Base-by-base conservation (phyloP, 2,888 invertebrate genomes). In the Acanthopleura granulata region DNA sequence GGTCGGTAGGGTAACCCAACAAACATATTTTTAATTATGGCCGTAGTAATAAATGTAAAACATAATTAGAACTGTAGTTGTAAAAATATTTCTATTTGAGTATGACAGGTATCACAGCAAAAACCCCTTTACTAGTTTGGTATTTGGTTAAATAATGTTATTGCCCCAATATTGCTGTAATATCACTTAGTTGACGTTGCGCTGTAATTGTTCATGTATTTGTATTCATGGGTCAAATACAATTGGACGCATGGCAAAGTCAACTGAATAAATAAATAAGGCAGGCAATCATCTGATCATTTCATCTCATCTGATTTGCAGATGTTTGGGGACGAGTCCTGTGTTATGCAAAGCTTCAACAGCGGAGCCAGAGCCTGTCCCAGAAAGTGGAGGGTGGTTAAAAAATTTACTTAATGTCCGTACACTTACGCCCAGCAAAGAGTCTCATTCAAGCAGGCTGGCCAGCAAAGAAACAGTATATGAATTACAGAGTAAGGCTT, bases 401-500 rank as follows among this genome's bases (percentile, higher is more conserved):
- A 95, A 95, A 82, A 97, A 96, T 91, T 91, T 97, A 80, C 92
- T 97, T 85, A 81, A 84, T 74, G 97, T 97, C 66, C 93, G 97
- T 79, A 95, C 95, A 90, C 96, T 97, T 88, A 97, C 97, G 89
- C 96, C 97, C 9, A 96, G 97, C 0, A 97, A 97, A 91, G 97
- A 97, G 90, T 95, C 98, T 3, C 99, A 99, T 91, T 98, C 98
- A 87, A 94, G 97, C 80, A 96, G 98, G 94, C 93, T 99, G 72
- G 97, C 98, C 86, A 97, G 97, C 91, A 98, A 98, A 91, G 98
- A 98, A 91, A 94, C 95, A 76, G 95, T 99, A 86, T 99, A 97
- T 91, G 97, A 98, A 80, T 93, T 99, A 77, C 96, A 97, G 90
- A 98, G 92, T 92, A 83, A 83, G 90, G 81, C 14, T 72, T 66